phyloP scores from a whole-genome alignment of 2,888 invertebrate species.

The Parochlus steinenii region DNA sequence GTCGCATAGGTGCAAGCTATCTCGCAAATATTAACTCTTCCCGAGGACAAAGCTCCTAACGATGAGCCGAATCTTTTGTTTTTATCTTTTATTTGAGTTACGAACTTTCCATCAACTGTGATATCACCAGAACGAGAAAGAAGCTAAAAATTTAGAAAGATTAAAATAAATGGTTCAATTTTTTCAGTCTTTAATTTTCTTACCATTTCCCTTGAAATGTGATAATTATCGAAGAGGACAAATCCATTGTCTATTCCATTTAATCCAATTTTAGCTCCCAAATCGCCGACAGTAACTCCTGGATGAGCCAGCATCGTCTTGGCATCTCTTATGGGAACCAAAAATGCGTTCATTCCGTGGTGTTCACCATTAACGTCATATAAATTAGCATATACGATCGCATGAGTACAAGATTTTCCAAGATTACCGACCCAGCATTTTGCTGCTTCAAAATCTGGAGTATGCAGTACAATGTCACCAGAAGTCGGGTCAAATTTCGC shows the following conservation, averaged over 20 bases:
- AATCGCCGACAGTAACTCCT: conserved; percentile 75
- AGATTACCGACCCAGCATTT: conserved; percentile 75
- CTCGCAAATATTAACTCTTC: conserved; percentile 58
- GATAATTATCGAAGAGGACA: neutral
- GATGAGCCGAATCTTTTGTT: conserved; percentile 73
- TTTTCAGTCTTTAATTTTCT: neutral
- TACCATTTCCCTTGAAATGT: neutral
- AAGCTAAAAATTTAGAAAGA: conserved; percentile 55
- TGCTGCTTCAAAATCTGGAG: conserved; percentile 61
- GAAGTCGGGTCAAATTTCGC: conserved; percentile 62
- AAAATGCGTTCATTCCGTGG: conserved; percentile 75
- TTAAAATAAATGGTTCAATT: conserved; percentile 14
- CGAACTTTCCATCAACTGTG: conserved; percentile 64
- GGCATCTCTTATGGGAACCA: conserved; percentile 71
- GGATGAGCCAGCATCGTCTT: conserved; percentile 51
- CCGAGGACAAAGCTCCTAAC: conserved; percentile 65
- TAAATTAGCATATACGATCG: conserved; percentile 75
- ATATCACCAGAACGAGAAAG: conserved; percentile 79
- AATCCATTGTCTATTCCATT: conserved; percentile 92
- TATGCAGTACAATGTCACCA: conserved; percentile 53
- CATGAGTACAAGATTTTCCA: conserved; percentile 40
- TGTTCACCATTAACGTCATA: conserved; percentile 58
- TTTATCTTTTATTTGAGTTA: conserved; percentile 62
- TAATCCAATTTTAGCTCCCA: conserved; percentile 82
- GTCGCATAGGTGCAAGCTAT: conserved; percentile 44